Evolutionary conservation across 2,113 vertebrate species (phyloP), one percentile per base, ranked within the genome.

Genomic region (Actenoides hombroni): DNA sequence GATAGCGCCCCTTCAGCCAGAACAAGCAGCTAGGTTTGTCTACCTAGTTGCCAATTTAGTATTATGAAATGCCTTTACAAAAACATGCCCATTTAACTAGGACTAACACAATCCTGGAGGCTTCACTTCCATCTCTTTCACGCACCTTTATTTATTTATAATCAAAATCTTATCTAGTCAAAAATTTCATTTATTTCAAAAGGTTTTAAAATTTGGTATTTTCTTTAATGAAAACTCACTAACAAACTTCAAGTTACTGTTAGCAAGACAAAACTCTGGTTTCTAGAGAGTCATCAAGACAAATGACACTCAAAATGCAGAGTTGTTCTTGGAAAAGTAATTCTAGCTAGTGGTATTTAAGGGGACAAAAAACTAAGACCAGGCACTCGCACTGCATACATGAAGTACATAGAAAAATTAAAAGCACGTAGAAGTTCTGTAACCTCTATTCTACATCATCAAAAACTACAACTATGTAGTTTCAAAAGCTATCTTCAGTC

Each of bases 401-500:
- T 44, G 37, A 95, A 76, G 13, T 77, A 90, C 70, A 93, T 0
- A 35, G 13, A 70, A 89, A 90, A 95, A 49, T 46, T 16, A 24
- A 54, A 90, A 71, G 63, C 23, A 79, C 1, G 0, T 37, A 48
- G 0, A 40, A 48, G 31, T 90, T 94, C 83, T 77, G 48, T 31
- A 82, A 88, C 57, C 77, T 76, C 70, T 96, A 53, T 71, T 82
- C 95, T n/a, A 89, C 16, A 88, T 86, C 44, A 94, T 86, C 37
- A 81, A 84, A 94, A 95, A 59, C 37, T n/a, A 93, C 24, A 85
- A 29, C 25, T 51, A 21, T 5, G 8, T 73, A 60, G 40, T 69
- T 90, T 91, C 71, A 74, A 85, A 77, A 88, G 10, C 19, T 28
- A 76, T 44, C 37, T 88, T 91, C 54, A 88, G 80, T 90, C 92